Percentiles rank a stretch among this genome's conserved stretches.
phyloP scores from a whole-genome alignment of 2,888 invertebrate genomes.

The Subacronicta megacephala region DNA sequence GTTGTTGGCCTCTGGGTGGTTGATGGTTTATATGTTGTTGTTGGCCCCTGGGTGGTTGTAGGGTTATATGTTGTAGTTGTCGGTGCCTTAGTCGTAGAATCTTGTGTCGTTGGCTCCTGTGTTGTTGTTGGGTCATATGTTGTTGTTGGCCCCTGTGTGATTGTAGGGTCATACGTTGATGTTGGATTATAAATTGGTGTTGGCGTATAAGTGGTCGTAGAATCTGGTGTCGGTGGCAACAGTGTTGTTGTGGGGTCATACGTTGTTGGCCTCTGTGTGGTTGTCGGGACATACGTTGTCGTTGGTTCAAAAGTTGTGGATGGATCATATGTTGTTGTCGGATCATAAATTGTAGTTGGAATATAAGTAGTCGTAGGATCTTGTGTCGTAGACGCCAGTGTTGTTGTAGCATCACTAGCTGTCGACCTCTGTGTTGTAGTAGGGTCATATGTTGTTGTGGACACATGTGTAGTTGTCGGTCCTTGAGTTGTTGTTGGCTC shows the following conservation, averaged over 20 bases:
- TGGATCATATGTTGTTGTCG: not conserved
- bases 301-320: no score
- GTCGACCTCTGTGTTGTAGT: conserved; percentile 1
- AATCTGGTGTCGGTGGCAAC: no score
- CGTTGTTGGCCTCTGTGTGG: not conserved
- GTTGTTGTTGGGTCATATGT: no score
- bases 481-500: conserved; percentile 11
- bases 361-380: not conserved
- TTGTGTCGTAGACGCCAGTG: not conserved
- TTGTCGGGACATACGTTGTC: conserved; percentile 1
- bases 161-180: conserved; percentile 17
- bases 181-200: not conserved
- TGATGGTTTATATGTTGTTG: no score
- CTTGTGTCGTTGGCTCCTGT: not conserved
- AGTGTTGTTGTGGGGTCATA: no score
- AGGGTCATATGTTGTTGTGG: no score
- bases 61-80: not conserved
- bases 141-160: not conserved
- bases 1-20: not conserved
- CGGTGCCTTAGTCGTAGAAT: not conserved
- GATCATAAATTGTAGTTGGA: no score
- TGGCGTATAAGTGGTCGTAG: no score
- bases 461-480: conserved; percentile 6
- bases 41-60: not conserved
- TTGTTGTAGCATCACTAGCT: conserved; percentile 3